Evolutionary conservation across 2,888 invertebrate species (phyloP), one percentile per base, ranked within the genome.

Genomic region (Ferdinandea cuprea): DNA sequence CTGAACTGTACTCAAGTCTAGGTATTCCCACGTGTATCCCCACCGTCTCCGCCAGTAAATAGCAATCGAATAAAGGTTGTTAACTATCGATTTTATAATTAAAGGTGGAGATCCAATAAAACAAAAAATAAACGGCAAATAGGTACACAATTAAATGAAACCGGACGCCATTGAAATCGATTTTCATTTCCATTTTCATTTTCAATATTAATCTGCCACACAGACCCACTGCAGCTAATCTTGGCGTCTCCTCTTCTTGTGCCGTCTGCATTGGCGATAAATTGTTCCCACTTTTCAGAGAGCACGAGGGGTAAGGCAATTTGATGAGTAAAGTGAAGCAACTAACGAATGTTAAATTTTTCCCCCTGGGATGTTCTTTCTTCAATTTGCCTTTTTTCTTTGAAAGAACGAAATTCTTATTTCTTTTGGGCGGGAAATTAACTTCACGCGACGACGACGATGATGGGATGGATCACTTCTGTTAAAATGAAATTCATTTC

Each of bases 81-180:
- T 30, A 21, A 35, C 54, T 44, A 72, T 73, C 54, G 73, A 73
- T 73, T 65, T 73, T 73, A 7, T 73, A 73, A 65, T 73, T 73
- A 73, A 56, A 73, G 56, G 44, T 25, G 28, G 63, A 17, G 63
- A 56, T 42, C 59, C 52, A 61, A 40, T 50, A 25, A 48, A 44
- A 28, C 37, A 17, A 25, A 48, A 13, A 9, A 28, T 21, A 35
- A 44, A 15, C 13, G 44, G 25, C 21, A 52, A 66, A 42, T 13
- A 17, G 5, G 21, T 30, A 5, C 19, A 40, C 40, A 40, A 42
- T 28, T 42, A 30, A 50, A 25, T 17, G 21, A 28, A 19, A 40
- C 6, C 25, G 72, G 35, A 28, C 44, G 63, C 40, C 42, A 54
- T 63, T 54, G 19, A 54, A 37, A 73, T 73, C 63, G 63, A 73